Evolutionary conservation across 2,113 vertebrate genomes (phyloP).

Genomic region (Engraulis encrasicolus): DNA sequence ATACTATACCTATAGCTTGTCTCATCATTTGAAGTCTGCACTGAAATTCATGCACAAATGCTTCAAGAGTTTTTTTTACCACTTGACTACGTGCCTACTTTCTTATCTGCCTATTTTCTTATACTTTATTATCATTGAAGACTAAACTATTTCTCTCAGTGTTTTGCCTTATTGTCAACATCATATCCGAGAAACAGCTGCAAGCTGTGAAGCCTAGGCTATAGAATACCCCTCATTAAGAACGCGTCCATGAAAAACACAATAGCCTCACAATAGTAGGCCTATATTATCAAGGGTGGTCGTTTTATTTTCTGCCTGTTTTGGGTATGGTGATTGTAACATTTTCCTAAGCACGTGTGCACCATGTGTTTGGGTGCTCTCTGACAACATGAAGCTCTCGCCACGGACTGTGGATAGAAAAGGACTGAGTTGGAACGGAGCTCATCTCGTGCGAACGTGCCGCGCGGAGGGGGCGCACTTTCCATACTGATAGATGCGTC

Average conservation of each 20-base stretch:
- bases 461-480: conserved; percentile 1
- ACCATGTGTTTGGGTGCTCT: neutral
- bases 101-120: neutral
- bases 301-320: no score
- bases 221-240: no score
- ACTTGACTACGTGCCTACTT: no score
- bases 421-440: neutral
- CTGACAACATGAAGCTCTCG: neutral
- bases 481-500: neutral
- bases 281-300: no score
- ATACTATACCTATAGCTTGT: no score
- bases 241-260: no score
- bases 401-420: neutral
- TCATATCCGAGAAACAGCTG: neutral
- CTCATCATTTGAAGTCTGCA: no score
- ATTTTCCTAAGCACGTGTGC: neutral
- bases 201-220: neutral
- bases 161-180: neutral
- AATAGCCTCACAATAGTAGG: no score
- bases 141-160: neutral
- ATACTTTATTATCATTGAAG: no score
- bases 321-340: neutral
- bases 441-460: neutral
- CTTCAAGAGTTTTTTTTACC: no score
- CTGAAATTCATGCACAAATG: no score